Percentiles rank a stretch among this genome's conserved stretches.
Conservation (phyloP, 2,888 invertebrate genomes). For the Alentia gelatinosa region DNA sequence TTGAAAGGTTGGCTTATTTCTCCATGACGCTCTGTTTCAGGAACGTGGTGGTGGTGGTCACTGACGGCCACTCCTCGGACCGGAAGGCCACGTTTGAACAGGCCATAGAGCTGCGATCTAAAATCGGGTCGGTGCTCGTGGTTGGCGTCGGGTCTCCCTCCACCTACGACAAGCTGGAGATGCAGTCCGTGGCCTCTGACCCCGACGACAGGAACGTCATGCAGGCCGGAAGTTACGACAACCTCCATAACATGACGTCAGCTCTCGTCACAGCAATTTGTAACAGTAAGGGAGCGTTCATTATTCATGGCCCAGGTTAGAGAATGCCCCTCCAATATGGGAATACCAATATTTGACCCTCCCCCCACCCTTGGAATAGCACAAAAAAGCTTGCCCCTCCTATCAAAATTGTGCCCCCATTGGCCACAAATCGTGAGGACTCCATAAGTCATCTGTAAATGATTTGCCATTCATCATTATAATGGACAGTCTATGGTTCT, state of each 20-base stretch:
- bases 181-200: slow-evolving; percentile 62
- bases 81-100: slow-evolving; percentile 3
- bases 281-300: slow-evolving; percentile 63
- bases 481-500: too few species aligned
- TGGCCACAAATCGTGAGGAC: too few species aligned
- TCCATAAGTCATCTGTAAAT: too few species aligned
- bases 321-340: too few species aligned
- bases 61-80: slow-evolving; percentile 10
- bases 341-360: too few species aligned
- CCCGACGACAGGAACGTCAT: slow-evolving; percentile 63
- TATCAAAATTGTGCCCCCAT: too few species aligned
- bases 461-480: too few species aligned
- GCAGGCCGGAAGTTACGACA: slow-evolving; percentile 56
- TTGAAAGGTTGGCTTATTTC: too few species aligned
- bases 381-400: too few species aligned
- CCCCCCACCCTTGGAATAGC: too few species aligned
- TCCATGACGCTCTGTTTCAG: neutral
- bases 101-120: neutral
- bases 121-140: slow-evolving; percentile 24
- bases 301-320: too few species aligned
- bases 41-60: slow-evolving; percentile 34
- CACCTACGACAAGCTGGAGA: slow-evolving; percentile 57
- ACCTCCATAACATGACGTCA: slow-evolving; percentile 56
- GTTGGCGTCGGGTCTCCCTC: slow-evolving; percentile 59
- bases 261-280: slow-evolving; percentile 58